Evolutionary conservation across 2,113 vertebrate genomes (phyloP).

Genomic region (Cyphomyrus discorhynchus): DNA sequence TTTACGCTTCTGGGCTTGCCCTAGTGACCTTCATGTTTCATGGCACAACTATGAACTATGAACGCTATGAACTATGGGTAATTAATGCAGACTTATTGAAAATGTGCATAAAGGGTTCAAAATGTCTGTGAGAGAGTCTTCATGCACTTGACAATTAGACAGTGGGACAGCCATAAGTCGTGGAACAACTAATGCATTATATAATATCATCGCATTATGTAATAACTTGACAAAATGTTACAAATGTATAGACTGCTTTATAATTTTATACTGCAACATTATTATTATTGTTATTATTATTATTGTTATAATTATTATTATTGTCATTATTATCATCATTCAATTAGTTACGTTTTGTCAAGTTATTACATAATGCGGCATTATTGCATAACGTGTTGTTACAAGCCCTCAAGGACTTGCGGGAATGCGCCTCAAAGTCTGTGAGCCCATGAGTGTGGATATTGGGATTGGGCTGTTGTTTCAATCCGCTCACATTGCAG

Average conservation of each 20-base stretch:
- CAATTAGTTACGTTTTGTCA: background rate
- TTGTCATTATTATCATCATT: background rate
- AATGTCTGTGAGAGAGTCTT: background rate
- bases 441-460: background rate
- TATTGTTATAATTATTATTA: too few species aligned
- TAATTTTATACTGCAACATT: background rate
- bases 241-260: background rate
- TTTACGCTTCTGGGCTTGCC: background rate
- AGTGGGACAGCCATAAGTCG: background rate
- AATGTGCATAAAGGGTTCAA: background rate
- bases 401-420: background rate
- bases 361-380: background rate
- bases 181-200: background rate
- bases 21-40: background rate
- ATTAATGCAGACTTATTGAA: background rate
- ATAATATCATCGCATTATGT: background rate
- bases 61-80: background rate
- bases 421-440: background rate
- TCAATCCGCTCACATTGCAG: background rate
- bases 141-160: background rate
- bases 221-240: background rate
- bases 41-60: background rate
- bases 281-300: background rate
- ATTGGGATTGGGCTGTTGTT: background rate
- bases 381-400: background rate